phyloP scores from a whole-genome alignment of 2,113 vertebrate genomes.

The Gymnarchus niloticus region DNA sequence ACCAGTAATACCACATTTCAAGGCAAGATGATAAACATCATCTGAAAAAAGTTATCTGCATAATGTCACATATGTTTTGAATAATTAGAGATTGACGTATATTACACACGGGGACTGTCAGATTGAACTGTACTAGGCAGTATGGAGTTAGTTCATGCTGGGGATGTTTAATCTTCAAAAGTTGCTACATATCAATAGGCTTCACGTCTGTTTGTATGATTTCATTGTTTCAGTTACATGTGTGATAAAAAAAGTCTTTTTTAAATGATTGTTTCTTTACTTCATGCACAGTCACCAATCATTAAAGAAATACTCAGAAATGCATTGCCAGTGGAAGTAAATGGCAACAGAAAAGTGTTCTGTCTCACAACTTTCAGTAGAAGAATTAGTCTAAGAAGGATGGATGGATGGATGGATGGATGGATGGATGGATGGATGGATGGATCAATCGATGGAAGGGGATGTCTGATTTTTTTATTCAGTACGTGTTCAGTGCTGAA shows the following conservation, averaged over 20 bases:
- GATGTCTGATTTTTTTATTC: background rate
- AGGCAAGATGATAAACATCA: background rate
- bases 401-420: background rate
- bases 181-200: no score
- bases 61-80: background rate
- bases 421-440: background rate
- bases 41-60: background rate
- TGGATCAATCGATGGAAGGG: background rate
- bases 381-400: background rate
- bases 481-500: background rate
- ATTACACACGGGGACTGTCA: background rate
- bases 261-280: background rate
- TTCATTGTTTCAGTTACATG: no score
- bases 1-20: background rate
- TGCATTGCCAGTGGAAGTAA: background rate
- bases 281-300: background rate
- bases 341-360: no score
- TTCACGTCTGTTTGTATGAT: no score
- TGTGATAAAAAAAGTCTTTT: no score
- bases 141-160: no score
- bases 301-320: background rate
- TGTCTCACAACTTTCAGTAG: no score
- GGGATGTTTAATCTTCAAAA: no score
- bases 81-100: background rate
- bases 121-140: no score